Base-by-base conservation (phyloP, 2,797 vertebrate species). In the Synaphobranchus kaupii region DNA sequence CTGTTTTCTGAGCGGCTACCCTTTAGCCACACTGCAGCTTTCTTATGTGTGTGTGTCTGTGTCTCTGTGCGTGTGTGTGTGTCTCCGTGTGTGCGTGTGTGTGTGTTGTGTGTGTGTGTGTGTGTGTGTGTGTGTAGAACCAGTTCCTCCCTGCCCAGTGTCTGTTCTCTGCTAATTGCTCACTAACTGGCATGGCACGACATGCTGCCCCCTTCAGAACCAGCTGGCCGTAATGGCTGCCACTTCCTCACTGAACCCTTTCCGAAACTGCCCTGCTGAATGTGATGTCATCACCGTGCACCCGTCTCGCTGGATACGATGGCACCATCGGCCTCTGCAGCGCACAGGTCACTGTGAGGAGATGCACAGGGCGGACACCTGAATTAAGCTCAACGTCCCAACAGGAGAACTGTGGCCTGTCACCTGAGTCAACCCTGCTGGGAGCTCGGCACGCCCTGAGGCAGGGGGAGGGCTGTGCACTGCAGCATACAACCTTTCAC, bases 1-100 rank as follows among this genome's bases (percentile, higher is more conserved):
- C 91, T 92, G 92, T 93, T 95, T 95, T 92, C 92, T 89, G 92
- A 94, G 94, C 90, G 89, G 90, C 91, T 96, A 94, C 94, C 95
- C 95, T 95, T 94, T 92, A 90, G 94, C 93, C 94, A 94, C 84
- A 85, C 56, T 90, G 90, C 89, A 91, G 91, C 92, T 94, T 90
- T 91, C 92, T 93, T 93, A 52, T 66, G 86, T 52, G 78, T 47
- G 4, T 93, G 92, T 90, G 88, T 90, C 91, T 88, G 92, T 90
- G 86, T 89, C 89, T 87, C 78, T 4, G 89, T 90, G 89, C 88
- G 90, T 89, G 84, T 90, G 76, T 90, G 88, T 91, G 90, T 91
- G 71, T 22, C 10, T 73, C 10, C 17, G 28, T 52, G 47, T n/a
- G 48, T 63, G 54, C 63, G 28, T 86, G 89, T 91, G 90, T 83